Conservation (phyloP, 2,113 vertebrate genomes). For the Thinocorus orbignyianus region DNA sequence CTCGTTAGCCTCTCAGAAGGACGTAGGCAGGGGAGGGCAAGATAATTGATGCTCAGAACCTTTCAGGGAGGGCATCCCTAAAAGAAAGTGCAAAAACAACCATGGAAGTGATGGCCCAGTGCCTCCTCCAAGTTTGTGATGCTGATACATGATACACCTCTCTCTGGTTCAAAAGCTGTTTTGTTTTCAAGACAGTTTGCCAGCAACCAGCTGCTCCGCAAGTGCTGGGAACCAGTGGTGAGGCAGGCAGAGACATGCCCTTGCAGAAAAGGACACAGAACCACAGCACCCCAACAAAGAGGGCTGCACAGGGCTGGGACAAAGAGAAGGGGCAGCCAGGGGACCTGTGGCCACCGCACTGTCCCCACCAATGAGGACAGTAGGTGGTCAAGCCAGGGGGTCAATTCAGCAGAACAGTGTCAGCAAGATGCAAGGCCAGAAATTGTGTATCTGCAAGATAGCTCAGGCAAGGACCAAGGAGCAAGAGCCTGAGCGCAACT, state of each 20-base stretch:
- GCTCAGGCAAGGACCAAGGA: background rate
- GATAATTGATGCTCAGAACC: background rate
- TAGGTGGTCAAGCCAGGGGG: background rate
- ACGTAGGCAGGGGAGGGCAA: background rate
- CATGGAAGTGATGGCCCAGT: background rate
- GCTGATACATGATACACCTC: background rate
- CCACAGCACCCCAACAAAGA: background rate
- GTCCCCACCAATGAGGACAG: background rate
- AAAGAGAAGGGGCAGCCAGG: background rate
- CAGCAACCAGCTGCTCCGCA: background rate
- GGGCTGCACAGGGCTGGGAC: background rate
- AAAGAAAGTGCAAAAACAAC: background rate
- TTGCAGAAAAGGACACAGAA: rapidly evolving
- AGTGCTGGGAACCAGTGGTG: background rate
- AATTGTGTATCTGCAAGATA: rapidly evolving
- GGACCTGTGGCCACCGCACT: rapidly evolving
- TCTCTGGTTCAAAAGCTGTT: background rate
- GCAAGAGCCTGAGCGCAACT: background rate
- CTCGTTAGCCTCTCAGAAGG: background rate
- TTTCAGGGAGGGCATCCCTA: background rate
- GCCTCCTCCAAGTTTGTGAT: background rate
- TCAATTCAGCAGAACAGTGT: background rate
- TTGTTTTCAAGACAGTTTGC: background rate
- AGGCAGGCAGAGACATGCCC: background rate
- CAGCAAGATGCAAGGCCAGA: background rate